Evolutionary conservation across 2,797 vertebrate species (phyloP).

Genomic region (Anolis apletophallus): DNA sequence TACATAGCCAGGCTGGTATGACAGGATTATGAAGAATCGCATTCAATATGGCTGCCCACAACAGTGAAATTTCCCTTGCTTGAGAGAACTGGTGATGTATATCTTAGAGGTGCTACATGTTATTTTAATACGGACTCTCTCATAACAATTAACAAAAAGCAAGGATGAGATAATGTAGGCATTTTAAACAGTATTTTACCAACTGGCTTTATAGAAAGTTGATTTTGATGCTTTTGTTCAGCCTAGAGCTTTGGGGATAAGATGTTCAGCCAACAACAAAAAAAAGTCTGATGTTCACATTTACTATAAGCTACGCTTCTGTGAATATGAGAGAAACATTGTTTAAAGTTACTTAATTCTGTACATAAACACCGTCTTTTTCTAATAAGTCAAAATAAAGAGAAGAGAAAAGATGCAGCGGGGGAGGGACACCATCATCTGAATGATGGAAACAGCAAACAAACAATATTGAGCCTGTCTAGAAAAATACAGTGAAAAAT

Average conservation of each 20-base stretch:
- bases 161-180: background rate
- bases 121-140: background rate
- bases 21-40: background rate
- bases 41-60: background rate
- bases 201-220: background rate
- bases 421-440: slow-evolving; percentile 46
- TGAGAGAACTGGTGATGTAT: background rate
- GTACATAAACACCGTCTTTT: slow-evolving; percentile 29
- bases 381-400: slow-evolving; percentile 47
- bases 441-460: slow-evolving; percentile 64
- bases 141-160: background rate
- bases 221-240: background rate
- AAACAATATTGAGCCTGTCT: slow-evolving; percentile 61
- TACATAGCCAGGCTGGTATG: background rate
- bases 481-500: slow-evolving; percentile 73
- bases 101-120: background rate
- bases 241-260: background rate
- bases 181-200: background rate
- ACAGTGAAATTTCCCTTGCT: background rate
- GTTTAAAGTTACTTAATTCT: slow-evolving; percentile 45
- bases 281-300: background rate
- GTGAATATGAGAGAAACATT: slow-evolving; percentile 9
- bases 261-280: background rate
- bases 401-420: slow-evolving; percentile 60
- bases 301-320: background rate